Base-by-base conservation (phyloP, 1,140 invertebrate species). In the Pemphigus obesinymphae region DNA sequence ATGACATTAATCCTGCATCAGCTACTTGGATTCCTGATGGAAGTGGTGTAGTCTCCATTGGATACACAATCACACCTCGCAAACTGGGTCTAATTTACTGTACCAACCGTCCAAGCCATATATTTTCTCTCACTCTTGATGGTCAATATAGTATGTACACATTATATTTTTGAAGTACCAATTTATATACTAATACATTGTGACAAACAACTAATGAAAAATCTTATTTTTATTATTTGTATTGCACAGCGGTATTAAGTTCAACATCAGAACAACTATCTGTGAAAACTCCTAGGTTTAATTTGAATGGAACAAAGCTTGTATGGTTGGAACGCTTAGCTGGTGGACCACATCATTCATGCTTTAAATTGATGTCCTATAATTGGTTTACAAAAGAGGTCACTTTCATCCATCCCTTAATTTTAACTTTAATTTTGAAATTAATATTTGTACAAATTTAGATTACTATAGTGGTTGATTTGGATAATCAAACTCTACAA, bases 41-140 rank as follows among this genome's bases (percentile, higher is more conserved):
- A 29, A 84, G 87, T 31, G 90, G 89, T 70, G 86, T 97, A 43
- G 89, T 96, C 26, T 96, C 94, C n/a, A 89, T 96, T 75, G 93
- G 91, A 13, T 93, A 91, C 88, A 88, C 90, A 83, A 91, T 92
- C 63, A 89, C 91, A 70, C 92, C 93, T 0, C 89, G 91, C 83
- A 91, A 93, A 85, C 88, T 97, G 1, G 96, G 96, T 0, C 87
- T 96, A 1, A 91, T 93, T 78, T 94, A 91, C 85, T 97, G 96
- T 86, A 91, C 91, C 8, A 96, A 96, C 85, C 88, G 96, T 85
- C 88, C 89, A 76, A 92, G 90, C 43, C 90, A 89, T 85, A 88
- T 94, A 63, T 93, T 94, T 86, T 87, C 88, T 63, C 84, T 92
- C 0, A 88, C 89, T 29, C 83, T 89, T 43, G 87, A 90, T 83